Evolutionary conservation across 2,113 vertebrate genomes (phyloP), one percentile per base, ranked within the genome.

Genomic region (Cavia aperea): DNA sequence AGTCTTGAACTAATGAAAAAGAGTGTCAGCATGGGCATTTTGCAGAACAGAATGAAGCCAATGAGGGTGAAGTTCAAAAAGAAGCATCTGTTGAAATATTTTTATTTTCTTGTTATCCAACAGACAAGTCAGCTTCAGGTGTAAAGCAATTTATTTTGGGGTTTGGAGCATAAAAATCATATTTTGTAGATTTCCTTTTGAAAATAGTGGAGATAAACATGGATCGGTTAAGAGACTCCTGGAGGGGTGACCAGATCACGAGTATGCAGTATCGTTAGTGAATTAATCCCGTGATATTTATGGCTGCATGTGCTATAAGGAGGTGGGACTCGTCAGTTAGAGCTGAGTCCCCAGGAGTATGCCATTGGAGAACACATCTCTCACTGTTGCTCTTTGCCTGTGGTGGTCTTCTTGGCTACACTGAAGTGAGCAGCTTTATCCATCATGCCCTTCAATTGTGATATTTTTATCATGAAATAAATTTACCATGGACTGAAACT

Each of bases 11-110:
- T 56, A 65, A 70, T 54, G 33, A 51, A 90, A 2, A 21, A 16
- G 65, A 49, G 4, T 26, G 56, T 18, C 78, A 11, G 78, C 31
- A 66, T 70, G 21, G 88, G 77, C 2, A 60, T 39, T 60, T 84
- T 65, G 33, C 0, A 75, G 78, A 84, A 49, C 14, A 81, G 95
- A 95, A 90, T 3, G 66, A n/a, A 70, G 36, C 36, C 68, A 70
- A 46, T 31, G 62, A 1, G 18, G 84, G 9, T 78, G 93, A 73
- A 12, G 0, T 0, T 49, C 54, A 36, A 49, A 78, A 86, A 73
- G 21, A 18, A 0, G 36, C 9, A 78, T 15, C 23, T 46, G 0
- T 19, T 7, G 5, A 51, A 75, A 43, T 54, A 6, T 56, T 81
- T 81, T 39, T 39, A 39, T 39, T 39, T 39, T 39, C 39, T 39